A percentile compares a stretch with the other conserved stretches of the same genome.
Evolutionary conservation across 2,797 vertebrate species (phyloP).

Genomic region (Pristis pectinata): DNA sequence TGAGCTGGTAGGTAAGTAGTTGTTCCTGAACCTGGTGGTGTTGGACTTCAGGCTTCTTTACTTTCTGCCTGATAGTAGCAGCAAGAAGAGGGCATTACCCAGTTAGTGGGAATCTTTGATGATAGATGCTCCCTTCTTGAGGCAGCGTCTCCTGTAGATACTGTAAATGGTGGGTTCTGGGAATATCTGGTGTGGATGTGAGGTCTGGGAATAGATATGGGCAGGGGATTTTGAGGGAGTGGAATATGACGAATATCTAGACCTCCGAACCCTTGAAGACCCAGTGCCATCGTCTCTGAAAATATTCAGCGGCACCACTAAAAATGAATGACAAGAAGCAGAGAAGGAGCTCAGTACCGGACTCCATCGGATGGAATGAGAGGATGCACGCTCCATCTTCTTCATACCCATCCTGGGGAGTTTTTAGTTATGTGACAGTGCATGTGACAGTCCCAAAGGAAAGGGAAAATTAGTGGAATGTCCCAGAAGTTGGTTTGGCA

Average conservation of each 20-base stretch:
- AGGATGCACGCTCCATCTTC: neutral
- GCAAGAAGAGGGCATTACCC: too few relatives aligned
- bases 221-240: neutral
- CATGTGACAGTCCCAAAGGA: neutral
- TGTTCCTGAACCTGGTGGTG: too few relatives aligned
- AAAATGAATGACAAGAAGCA: neutral
- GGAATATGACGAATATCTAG: neutral
- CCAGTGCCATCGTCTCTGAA: neutral
- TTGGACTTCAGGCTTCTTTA: too few relatives aligned
- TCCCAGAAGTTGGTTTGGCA: neutral
- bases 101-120: too few relatives aligned
- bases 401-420: neutral
- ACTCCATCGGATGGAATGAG: neutral
- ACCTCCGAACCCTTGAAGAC: neutral
- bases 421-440: neutral
- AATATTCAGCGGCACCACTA: neutral
- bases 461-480: slow-evolving; percentile 22
- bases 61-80: too few relatives aligned
- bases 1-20: too few relatives aligned
- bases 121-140: too few relatives aligned
- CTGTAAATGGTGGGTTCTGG: neutral
- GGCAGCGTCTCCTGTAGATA: too few relatives aligned
- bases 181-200: neutral
- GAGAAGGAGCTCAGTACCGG: neutral
- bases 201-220: too few relatives aligned